Conservation (phyloP, 2,888 invertebrate genomes). For the Carabus problematicus region DNA sequence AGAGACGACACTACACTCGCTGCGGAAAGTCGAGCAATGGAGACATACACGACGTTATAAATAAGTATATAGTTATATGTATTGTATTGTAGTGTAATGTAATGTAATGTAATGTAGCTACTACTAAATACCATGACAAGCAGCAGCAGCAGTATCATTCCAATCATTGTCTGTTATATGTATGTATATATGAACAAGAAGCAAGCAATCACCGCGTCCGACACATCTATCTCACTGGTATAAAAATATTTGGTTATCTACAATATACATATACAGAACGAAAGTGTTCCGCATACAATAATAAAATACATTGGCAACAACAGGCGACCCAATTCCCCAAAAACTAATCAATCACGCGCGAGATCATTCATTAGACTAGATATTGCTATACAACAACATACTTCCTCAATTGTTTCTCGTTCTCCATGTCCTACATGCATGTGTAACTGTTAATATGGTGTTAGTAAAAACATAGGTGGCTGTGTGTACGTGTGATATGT, state of each 20-base stretch:
- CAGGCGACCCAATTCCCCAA: conserved; percentile 32
- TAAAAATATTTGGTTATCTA: conserved; percentile 43
- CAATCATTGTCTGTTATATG: background rate
- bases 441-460: conserved; percentile 13
- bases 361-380: conserved; percentile 42
- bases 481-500: conserved; percentile 27
- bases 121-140: background rate
- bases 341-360: conserved; percentile 32
- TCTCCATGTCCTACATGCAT: background rate
- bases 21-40: too few species aligned
- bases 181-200: background rate
- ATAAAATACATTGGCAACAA: conserved; percentile 39
- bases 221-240: conserved; percentile 36
- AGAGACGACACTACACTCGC: too few species aligned
- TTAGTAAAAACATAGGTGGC: conserved; percentile 29
- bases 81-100: too few species aligned
- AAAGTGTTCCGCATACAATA: conserved; percentile 4
- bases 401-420: conserved; percentile 5
- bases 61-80: too few species aligned
- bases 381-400: conserved; percentile 13
- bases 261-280: conserved; percentile 15
- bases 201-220: conserved; percentile 27
- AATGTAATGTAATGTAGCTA: conserved; percentile 2
- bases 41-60: background rate
- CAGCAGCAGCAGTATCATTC: background rate